Base-by-base conservation (phyloP, 2,797 vertebrate species). In the Chromobotia macracanthus region DNA sequence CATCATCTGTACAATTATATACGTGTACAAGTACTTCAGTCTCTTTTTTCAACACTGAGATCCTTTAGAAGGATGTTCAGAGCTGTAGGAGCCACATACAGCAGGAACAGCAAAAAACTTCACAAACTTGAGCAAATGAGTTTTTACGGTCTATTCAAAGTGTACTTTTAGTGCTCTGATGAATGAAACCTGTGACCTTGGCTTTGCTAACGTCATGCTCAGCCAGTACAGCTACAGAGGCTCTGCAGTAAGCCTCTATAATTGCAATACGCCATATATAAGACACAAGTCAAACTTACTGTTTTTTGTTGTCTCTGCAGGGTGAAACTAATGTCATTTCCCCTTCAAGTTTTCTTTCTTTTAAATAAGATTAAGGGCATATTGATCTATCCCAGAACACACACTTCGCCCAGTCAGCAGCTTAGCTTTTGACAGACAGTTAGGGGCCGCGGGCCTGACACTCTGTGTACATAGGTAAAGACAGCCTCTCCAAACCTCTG, bases 351-450 rank as follows among this genome's bases (percentile, higher is more conserved):
- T 82, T 71, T 76, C 68, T 76, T 79, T 72, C 76, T 80, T 68
- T 72, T 64, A 77, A 82, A 83, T 80, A 73, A 87, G 82, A 70
- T 48, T 75, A 76, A 31, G 60, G 74, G 41, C 10, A 1, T 76
- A 71, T 67, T 61, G 77, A 53, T 68, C 63, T 46, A 48, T 53
- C 48, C 35, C 50, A 13, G 66, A 55, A 53, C 72, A 21, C 79
- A 44, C 63, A 21, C 58, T 50, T 72, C 48, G 13, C 68, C 55
- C 66, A 25, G 53, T 81, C 79, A 76, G 81, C 53, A 61, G 72
- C 46, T 68, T 65, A 25, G 23, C 41, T 41, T 72, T 76, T 83
- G 80, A 84, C 83, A 78, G 81, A 77, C 80, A 63, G 72, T 60
- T 60, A 31, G 53, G 3, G 25, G 55, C 75, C 50, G 65, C 72